A percentile compares a stretch with the other conserved stretches of the same genome.
These are phyloP conservation scores for Stramonita haemastoma DNA, from an alignment of 2,888 invertebrate species.

Conservation along the genomic window DNA sequence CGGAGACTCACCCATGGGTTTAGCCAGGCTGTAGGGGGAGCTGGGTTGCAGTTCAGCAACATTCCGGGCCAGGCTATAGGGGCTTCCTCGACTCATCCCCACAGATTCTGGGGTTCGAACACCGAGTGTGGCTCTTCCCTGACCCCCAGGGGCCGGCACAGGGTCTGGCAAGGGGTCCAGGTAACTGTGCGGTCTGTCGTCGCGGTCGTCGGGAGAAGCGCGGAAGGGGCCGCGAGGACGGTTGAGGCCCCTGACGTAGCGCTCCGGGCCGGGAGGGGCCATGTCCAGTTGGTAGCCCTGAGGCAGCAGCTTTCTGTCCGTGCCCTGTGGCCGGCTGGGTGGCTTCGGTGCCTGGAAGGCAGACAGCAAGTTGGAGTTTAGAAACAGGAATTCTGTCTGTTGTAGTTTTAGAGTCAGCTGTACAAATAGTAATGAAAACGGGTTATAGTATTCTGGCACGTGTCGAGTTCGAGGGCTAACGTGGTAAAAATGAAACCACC, in stretches of 20 bases:
- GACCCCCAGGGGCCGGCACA: not conserved
- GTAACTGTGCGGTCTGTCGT: slow-evolving; percentile 17
- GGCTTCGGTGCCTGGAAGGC: not conserved
- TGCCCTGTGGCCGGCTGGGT: not conserved
- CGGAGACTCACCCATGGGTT: not conserved
- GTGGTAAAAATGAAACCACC: too few relatives aligned
- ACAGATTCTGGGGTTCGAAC: not conserved
- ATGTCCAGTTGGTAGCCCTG: not conserved
- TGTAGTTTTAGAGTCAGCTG: too few relatives aligned
- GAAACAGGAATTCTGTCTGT: too few relatives aligned
- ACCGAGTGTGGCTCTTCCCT: not conserved
- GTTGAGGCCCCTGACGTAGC: slow-evolving; percentile 5
- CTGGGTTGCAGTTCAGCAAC: not conserved
- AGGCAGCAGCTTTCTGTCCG: not conserved
- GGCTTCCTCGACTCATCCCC: not conserved
- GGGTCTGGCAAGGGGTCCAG: slow-evolving; percentile 2
- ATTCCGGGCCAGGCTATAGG: not conserved
- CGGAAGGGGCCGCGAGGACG: not conserved
- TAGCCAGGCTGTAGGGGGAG: not conserved
- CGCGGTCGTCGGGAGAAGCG: not conserved
- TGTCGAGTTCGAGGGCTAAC: too few relatives aligned
- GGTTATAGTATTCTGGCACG: too few relatives aligned
- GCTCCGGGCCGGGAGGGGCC: not conserved
- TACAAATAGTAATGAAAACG: too few relatives aligned
- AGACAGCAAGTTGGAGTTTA: too few relatives aligned